These are phyloP conservation scores for Crocidura indochinensis DNA, from an alignment of 2,797 vertebrate genomes.

Conservation along the genomic window DNA sequence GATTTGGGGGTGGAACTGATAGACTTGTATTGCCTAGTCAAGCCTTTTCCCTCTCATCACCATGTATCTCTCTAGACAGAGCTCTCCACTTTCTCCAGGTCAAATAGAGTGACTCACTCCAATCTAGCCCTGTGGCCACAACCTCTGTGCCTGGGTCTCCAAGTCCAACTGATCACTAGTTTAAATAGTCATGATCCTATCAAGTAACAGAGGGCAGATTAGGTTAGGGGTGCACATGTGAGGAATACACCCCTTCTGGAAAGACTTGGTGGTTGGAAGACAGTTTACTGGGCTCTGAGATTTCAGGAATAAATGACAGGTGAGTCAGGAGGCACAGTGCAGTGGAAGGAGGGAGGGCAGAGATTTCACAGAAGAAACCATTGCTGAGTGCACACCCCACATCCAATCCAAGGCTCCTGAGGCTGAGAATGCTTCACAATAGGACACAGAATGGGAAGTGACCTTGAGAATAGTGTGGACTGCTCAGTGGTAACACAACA, in stretches of 20 bases:
- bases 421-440: background rate
- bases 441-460: background rate
- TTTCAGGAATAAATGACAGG: constrained; percentile 3
- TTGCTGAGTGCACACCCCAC: background rate
- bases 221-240: too few relatives aligned
- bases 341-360: background rate
- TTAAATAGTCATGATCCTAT: constrained; percentile 2
- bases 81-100: background rate
- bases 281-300: background rate
- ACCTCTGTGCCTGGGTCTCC: constrained; percentile 8
- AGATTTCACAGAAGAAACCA: constrained; percentile 25
- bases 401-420: background rate
- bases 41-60: background rate
- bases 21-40: constrained; percentile 47
- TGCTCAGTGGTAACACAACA: too few relatives aligned
- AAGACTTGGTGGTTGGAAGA: background rate
- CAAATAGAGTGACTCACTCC: constrained; percentile 77
- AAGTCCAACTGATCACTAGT: too few relatives aligned
- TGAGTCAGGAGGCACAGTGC: background rate
- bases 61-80: constrained; percentile 61
- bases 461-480: background rate
- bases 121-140: constrained; percentile 19
- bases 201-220: background rate
- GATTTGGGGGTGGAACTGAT: background rate
- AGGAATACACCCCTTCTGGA: background rate